A percentile compares a stretch with the other conserved stretches of the same genome.
Evolutionary conservation across 2,888 invertebrate species (phyloP).

Genomic region (Monopis laevigella): DNA sequence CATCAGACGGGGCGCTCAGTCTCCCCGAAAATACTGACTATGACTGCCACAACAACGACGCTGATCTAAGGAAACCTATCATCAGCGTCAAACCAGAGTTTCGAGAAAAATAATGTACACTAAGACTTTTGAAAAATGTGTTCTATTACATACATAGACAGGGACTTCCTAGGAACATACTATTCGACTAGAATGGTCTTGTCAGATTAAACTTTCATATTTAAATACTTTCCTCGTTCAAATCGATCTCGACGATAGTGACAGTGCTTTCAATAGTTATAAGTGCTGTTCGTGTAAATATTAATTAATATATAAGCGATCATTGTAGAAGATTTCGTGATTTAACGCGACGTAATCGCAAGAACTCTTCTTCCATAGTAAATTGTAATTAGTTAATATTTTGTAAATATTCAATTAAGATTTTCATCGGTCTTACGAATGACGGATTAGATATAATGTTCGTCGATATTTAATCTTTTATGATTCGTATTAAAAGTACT

Average conservation of each 20-base stretch:
- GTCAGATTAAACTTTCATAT: no score
- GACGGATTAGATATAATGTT: constrained; percentile 56
- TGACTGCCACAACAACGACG: constrained; percentile 34
- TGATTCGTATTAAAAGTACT: constrained; percentile 39
- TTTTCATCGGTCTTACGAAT: constrained; percentile 44
- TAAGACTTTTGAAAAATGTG: no score
- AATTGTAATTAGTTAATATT: constrained; percentile 26
- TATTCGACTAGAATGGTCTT: no score
- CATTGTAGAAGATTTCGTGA: constrained; percentile 37
- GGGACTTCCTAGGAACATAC: no score
- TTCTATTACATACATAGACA: no score
- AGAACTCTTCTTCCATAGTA: constrained; percentile 62
- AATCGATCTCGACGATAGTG: constrained; percentile 37
- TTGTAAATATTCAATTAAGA: constrained; percentile 63
- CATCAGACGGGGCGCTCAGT: constrained; percentile 44
- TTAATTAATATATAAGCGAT: constrained; percentile 52
- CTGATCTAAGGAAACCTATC: constrained; percentile 54
- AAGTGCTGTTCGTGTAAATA: constrained; percentile 44
- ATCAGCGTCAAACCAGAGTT: constrained; percentile 66
- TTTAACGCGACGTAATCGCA: constrained; percentile 36
- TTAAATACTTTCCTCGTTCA: constrained; percentile 7
- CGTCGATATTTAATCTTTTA: constrained; percentile 60
- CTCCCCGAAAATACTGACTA: constrained; percentile 43
- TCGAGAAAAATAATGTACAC: constrained; percentile 51
- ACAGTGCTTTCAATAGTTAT: constrained; percentile 36